Conservation (phyloP, 1,140 invertebrate genomes). For the Andrena cerasifolii region DNA sequence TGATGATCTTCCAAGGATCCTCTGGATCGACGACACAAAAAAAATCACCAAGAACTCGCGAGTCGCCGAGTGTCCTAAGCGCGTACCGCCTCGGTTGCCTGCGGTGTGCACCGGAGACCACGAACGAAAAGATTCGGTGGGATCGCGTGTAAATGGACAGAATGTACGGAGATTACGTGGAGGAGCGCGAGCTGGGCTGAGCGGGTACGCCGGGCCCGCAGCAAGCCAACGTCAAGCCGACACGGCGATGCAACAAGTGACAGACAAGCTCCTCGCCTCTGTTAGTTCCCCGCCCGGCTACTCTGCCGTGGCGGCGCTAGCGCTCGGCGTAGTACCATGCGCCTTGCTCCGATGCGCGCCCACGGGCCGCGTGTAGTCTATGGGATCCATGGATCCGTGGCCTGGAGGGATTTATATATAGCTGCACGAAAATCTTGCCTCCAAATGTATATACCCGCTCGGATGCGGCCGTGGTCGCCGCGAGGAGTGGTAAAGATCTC, state of each 20-base stretch:
- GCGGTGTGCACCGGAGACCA: background rate
- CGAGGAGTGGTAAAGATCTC: too few species aligned
- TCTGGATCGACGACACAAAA: background rate
- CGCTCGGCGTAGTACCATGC: too few species aligned
- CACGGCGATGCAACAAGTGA: slow-evolving; percentile 66
- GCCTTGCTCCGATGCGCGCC: too few species aligned
- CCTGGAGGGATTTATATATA: too few species aligned
- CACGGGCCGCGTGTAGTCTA: too few species aligned
- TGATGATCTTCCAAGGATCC: slow-evolving; percentile 3
- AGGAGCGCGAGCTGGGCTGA: slow-evolving; percentile 25
- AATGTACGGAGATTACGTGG: background rate
- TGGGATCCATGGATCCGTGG: too few species aligned
- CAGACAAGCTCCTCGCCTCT: slow-evolving; percentile 43
- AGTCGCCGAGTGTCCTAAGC: background rate
- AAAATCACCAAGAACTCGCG: slow-evolving; percentile 2
- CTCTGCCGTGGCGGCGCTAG: slow-evolving; percentile 47
- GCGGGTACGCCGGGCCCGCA: slow-evolving; percentile 36
- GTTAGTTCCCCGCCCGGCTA: slow-evolving; percentile 35
- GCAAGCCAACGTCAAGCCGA: slow-evolving; percentile 45
- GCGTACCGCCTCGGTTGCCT: background rate
- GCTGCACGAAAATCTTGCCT: too few species aligned
- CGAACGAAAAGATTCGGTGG: background rate
- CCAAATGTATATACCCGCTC: too few species aligned
- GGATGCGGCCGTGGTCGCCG: too few species aligned
- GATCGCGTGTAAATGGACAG: background rate